Evolutionary conservation across 1,140 invertebrate species (phyloP).

Genomic region (Bombus pyrosoma): DNA sequence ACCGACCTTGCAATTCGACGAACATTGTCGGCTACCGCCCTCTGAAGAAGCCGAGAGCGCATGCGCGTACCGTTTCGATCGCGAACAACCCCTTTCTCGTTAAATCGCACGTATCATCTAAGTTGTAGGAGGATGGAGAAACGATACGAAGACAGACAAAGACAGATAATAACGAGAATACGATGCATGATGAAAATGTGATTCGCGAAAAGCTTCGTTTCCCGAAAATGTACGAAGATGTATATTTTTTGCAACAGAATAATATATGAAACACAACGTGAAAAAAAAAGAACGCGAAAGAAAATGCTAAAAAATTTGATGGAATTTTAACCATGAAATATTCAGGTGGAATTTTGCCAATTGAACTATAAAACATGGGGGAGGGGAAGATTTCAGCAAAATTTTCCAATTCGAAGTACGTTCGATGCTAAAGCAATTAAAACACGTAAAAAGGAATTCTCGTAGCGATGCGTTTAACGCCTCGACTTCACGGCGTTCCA

Average conservation of each 20-base stretch:
- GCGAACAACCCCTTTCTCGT: conserved; percentile 54
- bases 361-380: too few species aligned
- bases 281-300: neutral
- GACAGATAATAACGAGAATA: neutral
- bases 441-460: neutral
- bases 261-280: neutral
- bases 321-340: neutral
- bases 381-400: accelerated
- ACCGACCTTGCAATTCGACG: conserved; percentile 57
- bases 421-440: neutral
- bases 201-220: neutral
- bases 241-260: neutral
- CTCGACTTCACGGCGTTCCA: neutral
- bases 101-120: conserved; percentile 31
- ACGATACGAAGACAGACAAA: neutral
- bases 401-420: neutral
- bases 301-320: neutral
- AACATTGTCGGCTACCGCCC: conserved; percentile 59
- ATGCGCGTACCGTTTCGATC: conserved; percentile 78
- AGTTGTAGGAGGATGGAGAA: conserved; percentile 15
- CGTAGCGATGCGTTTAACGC: neutral
- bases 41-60: conserved; percentile 70
- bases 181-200: neutral
- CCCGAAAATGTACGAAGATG: neutral
- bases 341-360: neutral